These are phyloP conservation scores for Caretta caretta DNA, from an alignment of 2,113 vertebrate species.

Conservation along the genomic window DNA sequence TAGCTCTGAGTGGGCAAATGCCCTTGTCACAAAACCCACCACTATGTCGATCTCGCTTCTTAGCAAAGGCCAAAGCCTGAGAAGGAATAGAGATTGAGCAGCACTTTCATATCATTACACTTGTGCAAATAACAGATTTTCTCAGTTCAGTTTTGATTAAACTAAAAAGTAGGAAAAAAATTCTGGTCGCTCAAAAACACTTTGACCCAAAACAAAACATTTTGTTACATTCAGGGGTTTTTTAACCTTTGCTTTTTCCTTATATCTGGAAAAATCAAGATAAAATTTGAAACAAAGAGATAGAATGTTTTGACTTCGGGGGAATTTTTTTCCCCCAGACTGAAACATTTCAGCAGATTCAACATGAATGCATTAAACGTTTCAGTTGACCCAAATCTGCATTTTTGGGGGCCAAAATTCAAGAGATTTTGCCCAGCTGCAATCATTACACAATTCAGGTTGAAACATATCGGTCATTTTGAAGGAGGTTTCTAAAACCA, in stretches of 20 bases:
- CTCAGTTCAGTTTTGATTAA: background rate
- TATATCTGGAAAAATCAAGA: background rate
- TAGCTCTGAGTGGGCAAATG: background rate
- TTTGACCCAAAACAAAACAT: background rate
- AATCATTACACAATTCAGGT: background rate
- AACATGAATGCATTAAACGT: background rate
- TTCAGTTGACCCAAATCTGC: background rate
- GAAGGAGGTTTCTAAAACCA: background rate
- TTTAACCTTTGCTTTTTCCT: background rate
- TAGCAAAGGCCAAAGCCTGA: background rate
- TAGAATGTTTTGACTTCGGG: background rate
- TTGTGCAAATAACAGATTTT: background rate
- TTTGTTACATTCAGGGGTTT: background rate
- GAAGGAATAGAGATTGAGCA: background rate
- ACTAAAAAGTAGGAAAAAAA: background rate
- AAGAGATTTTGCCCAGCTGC: background rate
- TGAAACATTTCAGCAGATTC: background rate
- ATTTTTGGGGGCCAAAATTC: background rate
- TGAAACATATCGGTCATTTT: background rate
- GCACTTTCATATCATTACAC: background rate
- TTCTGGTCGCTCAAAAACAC: background rate
- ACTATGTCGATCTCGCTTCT: accelerated
- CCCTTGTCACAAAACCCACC: background rate
- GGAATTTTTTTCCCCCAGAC: background rate
- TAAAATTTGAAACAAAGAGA: no score